These are phyloP conservation scores for Mimumesa dahlbomi DNA, from an alignment of 2,888 invertebrate genomes.

Conservation along the genomic window DNA sequence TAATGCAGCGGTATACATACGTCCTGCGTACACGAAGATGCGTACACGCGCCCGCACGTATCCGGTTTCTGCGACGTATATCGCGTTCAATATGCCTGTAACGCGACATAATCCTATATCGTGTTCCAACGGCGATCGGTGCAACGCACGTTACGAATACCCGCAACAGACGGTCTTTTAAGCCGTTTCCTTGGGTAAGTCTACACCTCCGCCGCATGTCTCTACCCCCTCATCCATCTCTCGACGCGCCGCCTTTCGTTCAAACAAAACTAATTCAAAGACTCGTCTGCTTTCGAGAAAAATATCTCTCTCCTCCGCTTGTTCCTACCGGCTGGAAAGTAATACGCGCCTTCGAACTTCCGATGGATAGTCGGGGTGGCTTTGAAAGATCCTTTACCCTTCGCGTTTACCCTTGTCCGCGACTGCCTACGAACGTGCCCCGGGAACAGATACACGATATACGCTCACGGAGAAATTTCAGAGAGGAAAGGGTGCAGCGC, in stretches of 20 bases:
- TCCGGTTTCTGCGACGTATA: conserved; percentile 59
- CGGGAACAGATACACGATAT: background rate
- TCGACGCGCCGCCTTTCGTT: background rate
- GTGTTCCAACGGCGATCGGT: conserved; percentile 43
- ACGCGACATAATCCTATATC: conserved; percentile 55
- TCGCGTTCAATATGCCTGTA: conserved; percentile 52
- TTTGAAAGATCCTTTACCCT: no score
- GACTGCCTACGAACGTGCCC: background rate
- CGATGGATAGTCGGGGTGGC: no score
- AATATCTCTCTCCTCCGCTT: no score
- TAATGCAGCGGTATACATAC: background rate
- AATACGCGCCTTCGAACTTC: no score
- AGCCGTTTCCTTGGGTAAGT: conserved; percentile 40
- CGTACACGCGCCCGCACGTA: conserved; percentile 50
- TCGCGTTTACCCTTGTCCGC: no score
- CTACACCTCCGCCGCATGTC: conserved; percentile 34
- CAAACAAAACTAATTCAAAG: no score
- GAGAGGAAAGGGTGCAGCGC: conserved; percentile 36
- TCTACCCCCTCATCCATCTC: background rate
- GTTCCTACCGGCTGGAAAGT: no score
- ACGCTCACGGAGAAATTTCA: conserved; percentile 25
- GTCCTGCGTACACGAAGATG: conserved; percentile 43
- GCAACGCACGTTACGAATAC: conserved; percentile 52
- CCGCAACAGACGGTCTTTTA: conserved; percentile 35
- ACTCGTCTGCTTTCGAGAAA: no score